These are phyloP conservation scores for Limnephilus lunatus DNA, from an alignment of 2,888 invertebrate genomes.

Conservation along the genomic window DNA sequence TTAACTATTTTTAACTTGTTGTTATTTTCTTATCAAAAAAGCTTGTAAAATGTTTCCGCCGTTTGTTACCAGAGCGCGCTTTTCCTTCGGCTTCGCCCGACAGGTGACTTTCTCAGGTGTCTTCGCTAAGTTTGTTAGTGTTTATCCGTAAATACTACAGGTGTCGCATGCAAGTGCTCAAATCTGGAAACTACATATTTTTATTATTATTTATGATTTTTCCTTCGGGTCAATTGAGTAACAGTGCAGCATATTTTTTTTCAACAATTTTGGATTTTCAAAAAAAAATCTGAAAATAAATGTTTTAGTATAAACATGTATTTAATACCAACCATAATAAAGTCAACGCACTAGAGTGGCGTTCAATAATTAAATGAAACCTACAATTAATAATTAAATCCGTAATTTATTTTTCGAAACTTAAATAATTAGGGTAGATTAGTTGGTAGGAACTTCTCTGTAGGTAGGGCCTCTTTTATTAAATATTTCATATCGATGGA, in stretches of 20 bases:
- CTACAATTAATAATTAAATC: background rate
- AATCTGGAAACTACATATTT: too few species aligned
- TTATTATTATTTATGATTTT: background rate
- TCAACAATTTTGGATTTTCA: background rate
- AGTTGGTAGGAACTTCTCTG: background rate
- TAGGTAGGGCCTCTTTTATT: too few species aligned
- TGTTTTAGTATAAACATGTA: background rate
- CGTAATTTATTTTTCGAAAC: too few species aligned
- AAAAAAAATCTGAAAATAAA: background rate
- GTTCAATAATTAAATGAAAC: background rate
- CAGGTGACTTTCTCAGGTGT: constrained; percentile 30
- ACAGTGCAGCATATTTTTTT: background rate
- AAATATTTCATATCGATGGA: background rate
- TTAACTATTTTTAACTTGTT: background rate
- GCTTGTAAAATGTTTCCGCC: constrained; percentile 3
- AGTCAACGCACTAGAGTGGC: background rate
- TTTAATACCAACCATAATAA: background rate
- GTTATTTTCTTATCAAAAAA: background rate
- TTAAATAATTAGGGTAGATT: background rate
- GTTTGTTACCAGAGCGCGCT: constrained; percentile 17
- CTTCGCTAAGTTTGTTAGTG: constrained; percentile 5
- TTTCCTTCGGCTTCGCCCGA: background rate
- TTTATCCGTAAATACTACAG: constrained; percentile 20
- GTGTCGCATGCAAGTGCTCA: constrained; percentile 4
- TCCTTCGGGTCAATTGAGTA: background rate